Base-by-base conservation (phyloP, 2,113 vertebrate genomes). In the Bubo bubo region DNA sequence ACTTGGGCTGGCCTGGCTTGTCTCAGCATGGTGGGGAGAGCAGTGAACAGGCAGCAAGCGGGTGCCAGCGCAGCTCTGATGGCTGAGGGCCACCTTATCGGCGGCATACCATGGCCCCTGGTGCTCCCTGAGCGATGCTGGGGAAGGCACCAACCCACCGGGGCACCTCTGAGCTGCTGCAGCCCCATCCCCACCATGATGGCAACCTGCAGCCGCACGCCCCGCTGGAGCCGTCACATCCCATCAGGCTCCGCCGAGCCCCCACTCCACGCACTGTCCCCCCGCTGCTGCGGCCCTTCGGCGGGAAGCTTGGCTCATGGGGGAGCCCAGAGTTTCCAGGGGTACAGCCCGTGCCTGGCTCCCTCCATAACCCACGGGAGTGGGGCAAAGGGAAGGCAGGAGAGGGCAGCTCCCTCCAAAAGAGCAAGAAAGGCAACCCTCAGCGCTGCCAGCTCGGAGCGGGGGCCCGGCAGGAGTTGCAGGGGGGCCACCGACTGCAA, bases 161-260 rank as follows among this genome's bases (percentile, higher is more conserved):
- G 34, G 66, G 43, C 74, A 81, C 17, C 67, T 28, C 34, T 2
- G 5, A 86, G 71, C 63, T 59, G 55, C 63, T 34, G 20, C 60
- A 21, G 71, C 68, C 55, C 52, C 45, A 27, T 95, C 95, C 34
- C 90, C 97, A 97, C 98, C 91, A 95, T 80, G 91, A 98, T 90
- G 95, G 97, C 97, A 98, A 96, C 98, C 97, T 98, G 98, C 97
- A 93, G 96, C 97, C 86, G 6, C 96, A 97, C 49, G 93, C 97
- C 97, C 80, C 64, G 76, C 93, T 98, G 98, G 93, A 97, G 96
- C 97, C 45, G 75, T 98, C 98, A 79, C 53, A 59, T 95, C 83
- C 92, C 47, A 96, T 98, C 96, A 98, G 79, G 72, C 5, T 98
- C 97, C 72, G 23, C 91, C 30, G 26, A 98, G 98, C 97, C 88